Percentiles rank a stretch among this genome's conserved stretches.
Evolutionary conservation across 2,888 invertebrate species (phyloP).

Genomic region (Minunthozetes semirufus): DNA sequence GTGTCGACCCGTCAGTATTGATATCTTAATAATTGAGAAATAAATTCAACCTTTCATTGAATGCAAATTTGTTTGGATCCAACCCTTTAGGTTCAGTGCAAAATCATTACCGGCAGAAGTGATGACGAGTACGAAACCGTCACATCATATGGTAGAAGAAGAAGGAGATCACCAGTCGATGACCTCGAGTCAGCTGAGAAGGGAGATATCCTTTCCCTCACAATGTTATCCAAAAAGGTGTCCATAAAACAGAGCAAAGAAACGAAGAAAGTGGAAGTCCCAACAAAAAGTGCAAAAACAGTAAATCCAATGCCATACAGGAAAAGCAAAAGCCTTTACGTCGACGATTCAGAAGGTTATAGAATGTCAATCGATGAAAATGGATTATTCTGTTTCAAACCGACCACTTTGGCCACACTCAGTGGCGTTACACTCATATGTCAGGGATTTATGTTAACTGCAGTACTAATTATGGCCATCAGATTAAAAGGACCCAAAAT

Average conservation of each 20-base stretch:
- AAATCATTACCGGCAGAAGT: constrained; percentile 43
- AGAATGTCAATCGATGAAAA: constrained; percentile 4
- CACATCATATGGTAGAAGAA: constrained; percentile 41
- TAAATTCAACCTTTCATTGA: background rate
- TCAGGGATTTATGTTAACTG: constrained; percentile 40
- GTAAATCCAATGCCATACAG: background rate
- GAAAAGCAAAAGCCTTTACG: constrained; percentile 19
- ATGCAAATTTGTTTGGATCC: background rate
- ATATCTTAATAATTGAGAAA: background rate
- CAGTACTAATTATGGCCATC: constrained; percentile 38
- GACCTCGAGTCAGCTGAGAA: constrained; percentile 31
- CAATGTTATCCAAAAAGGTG: constrained; percentile 40
- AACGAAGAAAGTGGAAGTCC: background rate
- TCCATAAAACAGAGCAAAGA: constrained; percentile 36
- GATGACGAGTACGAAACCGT: constrained; percentile 43
- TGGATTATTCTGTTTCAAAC: constrained; percentile 41
- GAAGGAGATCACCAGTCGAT: constrained; percentile 32
- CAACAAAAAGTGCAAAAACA: background rate
- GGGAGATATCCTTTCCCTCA: constrained; percentile 37
- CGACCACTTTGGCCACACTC: constrained; percentile 40
- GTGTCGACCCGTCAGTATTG: constrained; percentile 43
- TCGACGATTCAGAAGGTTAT: constrained; percentile 3
- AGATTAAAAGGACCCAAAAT: constrained; percentile 37
- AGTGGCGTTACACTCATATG: constrained; percentile 40
- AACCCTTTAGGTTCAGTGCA: constrained; percentile 41